Conservation (phyloP, 2,888 invertebrate genomes). For the Harpagoxenus sublaevis region DNA sequence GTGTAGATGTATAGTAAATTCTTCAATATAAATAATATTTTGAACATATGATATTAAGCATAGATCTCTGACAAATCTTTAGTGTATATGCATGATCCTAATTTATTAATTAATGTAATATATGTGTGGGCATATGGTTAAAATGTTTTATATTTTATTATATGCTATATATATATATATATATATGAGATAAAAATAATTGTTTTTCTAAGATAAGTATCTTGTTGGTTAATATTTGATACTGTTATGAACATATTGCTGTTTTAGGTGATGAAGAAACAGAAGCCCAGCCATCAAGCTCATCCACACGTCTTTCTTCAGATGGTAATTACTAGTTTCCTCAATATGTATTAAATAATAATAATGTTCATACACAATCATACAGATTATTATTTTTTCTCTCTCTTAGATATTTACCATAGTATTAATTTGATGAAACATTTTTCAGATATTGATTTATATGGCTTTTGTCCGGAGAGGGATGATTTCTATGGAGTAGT, state of each 20-base stretch:
- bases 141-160: slow-evolving; percentile 8
- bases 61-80: neutral
- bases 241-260: slow-evolving; percentile 51
- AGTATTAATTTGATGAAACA: neutral
- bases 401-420: neutral
- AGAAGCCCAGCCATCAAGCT: slow-evolving; percentile 82
- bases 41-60: neutral
- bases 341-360: slow-evolving; percentile 1
- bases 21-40: neutral
- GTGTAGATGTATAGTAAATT: neutral
- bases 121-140: neutral
- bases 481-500: slow-evolving; percentile 92
- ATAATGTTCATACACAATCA: neutral
- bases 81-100: neutral
- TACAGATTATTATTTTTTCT: neutral
- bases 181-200: neutral
- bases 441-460: slow-evolving; percentile 90
- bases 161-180: neutral
- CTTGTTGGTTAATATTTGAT: neutral
- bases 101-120: slow-evolving; percentile 8
- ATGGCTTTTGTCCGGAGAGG: slow-evolving; percentile 92
- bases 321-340: slow-evolving; percentile 79
- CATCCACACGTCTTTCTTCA: slow-evolving; percentile 83
- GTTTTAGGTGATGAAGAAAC: slow-evolving; percentile 84
- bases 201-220: neutral